Evolutionary conservation across 2,888 invertebrate genomes (phyloP).

Genomic region (Drosophila merina): DNA sequence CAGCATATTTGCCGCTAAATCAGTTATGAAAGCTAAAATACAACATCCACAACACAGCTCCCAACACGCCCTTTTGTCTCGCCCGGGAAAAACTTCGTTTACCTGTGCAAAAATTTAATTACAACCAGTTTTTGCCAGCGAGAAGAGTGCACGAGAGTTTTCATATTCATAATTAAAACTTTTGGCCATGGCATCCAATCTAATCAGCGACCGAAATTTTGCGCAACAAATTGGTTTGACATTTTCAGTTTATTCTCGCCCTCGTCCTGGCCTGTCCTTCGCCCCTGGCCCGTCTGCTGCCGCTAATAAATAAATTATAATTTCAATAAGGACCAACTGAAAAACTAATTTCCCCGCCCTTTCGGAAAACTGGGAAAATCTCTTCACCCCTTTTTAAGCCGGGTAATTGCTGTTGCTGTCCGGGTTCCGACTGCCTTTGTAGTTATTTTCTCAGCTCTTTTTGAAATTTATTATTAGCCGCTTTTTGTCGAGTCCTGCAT

Average conservation of each 20-base stretch:
- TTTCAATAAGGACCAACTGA: constrained; percentile 60
- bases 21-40: constrained; percentile 37
- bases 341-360: constrained; percentile 55
- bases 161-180: constrained; percentile 68
- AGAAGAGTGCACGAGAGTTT: constrained; percentile 40
- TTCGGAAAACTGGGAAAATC: constrained; percentile 8
- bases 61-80: constrained; percentile 8
- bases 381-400: constrained; percentile 1
- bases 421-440: background rate
- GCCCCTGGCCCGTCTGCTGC: constrained; percentile 13
- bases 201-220: constrained; percentile 45
- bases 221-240: constrained; percentile 54
- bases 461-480: constrained; percentile 24
- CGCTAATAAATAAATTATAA: constrained; percentile 70
- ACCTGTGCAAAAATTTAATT: constrained; percentile 59
- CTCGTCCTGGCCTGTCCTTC: constrained; percentile 8
- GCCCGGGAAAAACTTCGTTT: constrained; percentile 36
- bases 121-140: constrained; percentile 38
- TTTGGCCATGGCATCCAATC: constrained; percentile 55
- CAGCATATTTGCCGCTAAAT: constrained; percentile 49
- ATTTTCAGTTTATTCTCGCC: constrained; percentile 43
- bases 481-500: constrained; percentile 7
- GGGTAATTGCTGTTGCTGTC: constrained; percentile 14
- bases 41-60: constrained; percentile 16
- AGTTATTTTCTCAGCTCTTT: constrained; percentile 2